Conservation (phyloP, 2,113 vertebrate genomes). For the Beaufortia kweichowensis region DNA sequence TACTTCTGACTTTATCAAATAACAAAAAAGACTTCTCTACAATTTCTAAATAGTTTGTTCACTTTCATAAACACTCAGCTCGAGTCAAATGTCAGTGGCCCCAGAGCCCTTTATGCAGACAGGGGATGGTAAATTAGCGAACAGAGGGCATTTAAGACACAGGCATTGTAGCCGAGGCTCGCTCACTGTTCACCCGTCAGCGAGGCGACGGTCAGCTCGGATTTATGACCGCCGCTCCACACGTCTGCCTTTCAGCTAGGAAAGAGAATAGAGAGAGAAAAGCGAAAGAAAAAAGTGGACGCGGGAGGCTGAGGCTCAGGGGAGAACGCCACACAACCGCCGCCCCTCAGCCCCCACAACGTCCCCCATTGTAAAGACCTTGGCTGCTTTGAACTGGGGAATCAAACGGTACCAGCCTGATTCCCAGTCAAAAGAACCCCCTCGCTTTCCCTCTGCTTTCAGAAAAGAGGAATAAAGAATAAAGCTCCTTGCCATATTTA, state of each 20-base stretch:
- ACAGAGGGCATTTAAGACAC: slow-evolving; percentile 65
- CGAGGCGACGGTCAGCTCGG: slow-evolving; percentile 66
- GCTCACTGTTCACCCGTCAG: slow-evolving; percentile 62
- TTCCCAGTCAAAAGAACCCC: slow-evolving; percentile 83
- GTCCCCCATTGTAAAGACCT: slow-evolving; percentile 75
- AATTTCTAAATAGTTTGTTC: slow-evolving; percentile 76
- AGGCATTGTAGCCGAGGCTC: slow-evolving; percentile 48
- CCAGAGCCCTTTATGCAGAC: slow-evolving; percentile 65
- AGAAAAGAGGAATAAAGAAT: slow-evolving; percentile 70
- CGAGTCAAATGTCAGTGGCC: slow-evolving; percentile 76
- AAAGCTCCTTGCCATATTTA: slow-evolving; percentile 84
- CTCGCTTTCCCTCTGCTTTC: slow-evolving; percentile 70
- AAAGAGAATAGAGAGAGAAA: slow-evolving; percentile 56
- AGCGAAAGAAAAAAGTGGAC: slow-evolving; percentile 50
- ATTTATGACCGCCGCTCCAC: slow-evolving; percentile 76
- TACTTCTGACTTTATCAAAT: no score
- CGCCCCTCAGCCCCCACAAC: slow-evolving; percentile 26
- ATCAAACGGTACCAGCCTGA: slow-evolving; percentile 85
- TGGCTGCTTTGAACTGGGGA: slow-evolving; percentile 80
- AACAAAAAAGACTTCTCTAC: slow-evolving; percentile 60
- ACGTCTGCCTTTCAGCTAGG: slow-evolving; percentile 61
- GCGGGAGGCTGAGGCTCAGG: slow-evolving; percentile 55
- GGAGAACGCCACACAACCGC: slow-evolving; percentile 77
- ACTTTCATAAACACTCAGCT: slow-evolving; percentile 71
- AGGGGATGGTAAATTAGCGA: slow-evolving; percentile 73